phyloP scores from a whole-genome alignment of 2,888 invertebrate genomes.

The Autographa gamma region DNA sequence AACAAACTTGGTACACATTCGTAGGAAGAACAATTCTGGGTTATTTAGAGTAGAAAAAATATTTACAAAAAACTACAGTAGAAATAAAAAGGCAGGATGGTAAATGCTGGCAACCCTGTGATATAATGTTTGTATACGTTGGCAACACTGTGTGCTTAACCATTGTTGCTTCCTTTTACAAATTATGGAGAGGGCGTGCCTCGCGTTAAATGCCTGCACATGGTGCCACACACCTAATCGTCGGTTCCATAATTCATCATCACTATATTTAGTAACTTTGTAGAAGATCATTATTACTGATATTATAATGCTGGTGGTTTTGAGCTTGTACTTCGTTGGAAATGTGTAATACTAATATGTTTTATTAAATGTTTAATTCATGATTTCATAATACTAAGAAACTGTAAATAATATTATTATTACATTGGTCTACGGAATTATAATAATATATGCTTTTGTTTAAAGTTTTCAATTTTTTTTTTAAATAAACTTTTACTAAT shows the following conservation, averaged over 20 bases:
- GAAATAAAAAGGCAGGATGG: conserved; percentile 11
- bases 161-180: conserved; percentile 33
- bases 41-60: conserved; percentile 35
- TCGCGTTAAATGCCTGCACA: conserved; percentile 40
- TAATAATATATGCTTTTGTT: too few species aligned
- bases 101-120: conserved; percentile 32
- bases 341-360: neutral
- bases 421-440: too few species aligned
- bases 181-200: conserved; percentile 35
- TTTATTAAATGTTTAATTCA: too few species aligned
- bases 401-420: too few species aligned
- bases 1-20: conserved; percentile 36
- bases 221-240: conserved; percentile 35
- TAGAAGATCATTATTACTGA: neutral
- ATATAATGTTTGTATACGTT: conserved; percentile 17
- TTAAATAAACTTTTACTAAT: too few species aligned
- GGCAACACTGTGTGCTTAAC: conserved; percentile 23
- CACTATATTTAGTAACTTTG: conserved; percentile 17
- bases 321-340: neutral
- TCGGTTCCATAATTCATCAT: conserved; percentile 23
- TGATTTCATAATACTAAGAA: too few species aligned
- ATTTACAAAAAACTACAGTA: conserved; percentile 20
- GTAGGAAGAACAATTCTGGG: conserved; percentile 30
- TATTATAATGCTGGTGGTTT: neutral
- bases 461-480: too few species aligned